These are phyloP conservation scores for Enteromius trimaculatus DNA, from an alignment of 2,797 vertebrate genomes.

Conservation along the genomic window DNA sequence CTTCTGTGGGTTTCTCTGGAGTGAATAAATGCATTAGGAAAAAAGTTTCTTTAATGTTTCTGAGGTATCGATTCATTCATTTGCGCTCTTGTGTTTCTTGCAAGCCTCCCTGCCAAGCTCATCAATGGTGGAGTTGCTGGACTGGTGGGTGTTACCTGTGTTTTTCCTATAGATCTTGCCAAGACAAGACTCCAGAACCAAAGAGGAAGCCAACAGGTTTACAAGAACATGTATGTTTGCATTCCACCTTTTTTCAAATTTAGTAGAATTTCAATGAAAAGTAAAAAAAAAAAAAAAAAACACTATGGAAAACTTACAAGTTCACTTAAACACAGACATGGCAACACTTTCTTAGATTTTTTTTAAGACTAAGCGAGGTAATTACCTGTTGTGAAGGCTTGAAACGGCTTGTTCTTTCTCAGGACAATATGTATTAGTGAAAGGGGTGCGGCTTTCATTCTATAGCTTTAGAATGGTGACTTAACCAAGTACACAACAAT, in stretches of 20 bases:
- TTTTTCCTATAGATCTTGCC: slow-evolving; percentile 87
- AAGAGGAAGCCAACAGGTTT: slow-evolving; percentile 80
- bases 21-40: background rate
- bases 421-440: background rate
- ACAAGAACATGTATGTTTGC: slow-evolving; percentile 82
- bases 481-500: background rate
- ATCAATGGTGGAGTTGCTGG: slow-evolving; percentile 88
- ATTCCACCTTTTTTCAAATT: background rate
- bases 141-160: slow-evolving; percentile 86
- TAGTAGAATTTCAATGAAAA: background rate
- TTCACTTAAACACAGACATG: background rate
- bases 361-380: background rate
- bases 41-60: background rate
- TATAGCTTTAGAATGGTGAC: background rate
- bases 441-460: background rate
- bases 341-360: background rate
- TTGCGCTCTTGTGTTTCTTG: background rate
- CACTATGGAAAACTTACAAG: background rate
- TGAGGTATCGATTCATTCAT: background rate
- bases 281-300: background rate
- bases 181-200: slow-evolving; percentile 90
- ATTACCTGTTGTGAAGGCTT: background rate
- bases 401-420: slow-evolving; percentile 4
- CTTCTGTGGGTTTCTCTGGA: background rate
- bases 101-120: slow-evolving; percentile 85